Percentiles rank a stretch among this genome's conserved stretches.
Evolutionary conservation across 2,113 vertebrate species (phyloP).

Genomic region (Bufo gargarizans): DNA sequence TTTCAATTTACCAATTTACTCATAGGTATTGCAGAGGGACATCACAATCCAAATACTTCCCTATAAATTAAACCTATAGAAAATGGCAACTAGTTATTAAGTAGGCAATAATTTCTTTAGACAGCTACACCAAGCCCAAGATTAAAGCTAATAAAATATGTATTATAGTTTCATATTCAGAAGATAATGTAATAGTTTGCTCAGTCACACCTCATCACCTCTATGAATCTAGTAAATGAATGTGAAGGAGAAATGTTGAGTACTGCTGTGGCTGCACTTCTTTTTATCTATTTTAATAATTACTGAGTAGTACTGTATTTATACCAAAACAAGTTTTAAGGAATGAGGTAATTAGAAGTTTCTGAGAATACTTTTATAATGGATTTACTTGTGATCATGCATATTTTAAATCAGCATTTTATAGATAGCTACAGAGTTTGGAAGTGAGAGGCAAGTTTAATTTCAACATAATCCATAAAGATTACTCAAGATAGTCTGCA

Average conservation of each 20-base stretch:
- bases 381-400: slow-evolving; percentile 32
- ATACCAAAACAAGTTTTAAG: slow-evolving; percentile 29
- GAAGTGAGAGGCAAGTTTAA: not conserved
- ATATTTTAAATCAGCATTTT: slow-evolving; percentile 8
- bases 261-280: slow-evolving; percentile 12
- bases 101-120: not conserved
- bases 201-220: not conserved
- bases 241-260: not conserved
- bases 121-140: not conserved
- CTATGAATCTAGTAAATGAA: not conserved
- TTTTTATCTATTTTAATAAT: slow-evolving; percentile 35
- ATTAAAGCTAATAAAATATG: not conserved
- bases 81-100: not conserved
- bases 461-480: slow-evolving; percentile 20
- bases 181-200: not conserved
- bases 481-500: not conserved
- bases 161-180: not conserved
- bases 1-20: too few species aligned
- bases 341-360: slow-evolving; percentile 30
- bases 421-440: not conserved
- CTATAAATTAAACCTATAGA: not conserved
- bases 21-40: too few species aligned
- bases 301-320: slow-evolving; percentile 34
- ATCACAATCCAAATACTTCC: not conserved
- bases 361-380: slow-evolving; percentile 22